Evolutionary conservation across 2,888 invertebrate species (phyloP).

Genomic region (Drosophila siamana): DNA sequence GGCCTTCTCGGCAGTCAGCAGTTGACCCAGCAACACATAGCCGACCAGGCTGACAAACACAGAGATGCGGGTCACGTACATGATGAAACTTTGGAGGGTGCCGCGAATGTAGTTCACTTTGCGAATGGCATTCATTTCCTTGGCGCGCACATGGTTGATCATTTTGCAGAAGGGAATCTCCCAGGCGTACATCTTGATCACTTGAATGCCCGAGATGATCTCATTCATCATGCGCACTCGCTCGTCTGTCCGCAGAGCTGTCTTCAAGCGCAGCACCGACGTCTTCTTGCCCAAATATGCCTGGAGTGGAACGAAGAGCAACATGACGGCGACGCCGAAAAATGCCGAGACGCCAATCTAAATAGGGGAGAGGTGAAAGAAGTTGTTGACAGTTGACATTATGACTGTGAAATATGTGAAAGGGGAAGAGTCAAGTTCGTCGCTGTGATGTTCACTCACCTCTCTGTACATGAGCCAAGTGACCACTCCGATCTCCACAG

Average conservation of each 20-base stretch:
- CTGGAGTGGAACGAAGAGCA: slow-evolving; percentile 91
- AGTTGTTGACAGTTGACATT: not conserved
- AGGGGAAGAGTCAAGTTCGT: not conserved
- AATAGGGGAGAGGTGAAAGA: not conserved
- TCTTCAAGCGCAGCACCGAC: slow-evolving; percentile 90
- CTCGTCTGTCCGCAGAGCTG: slow-evolving; percentile 94
- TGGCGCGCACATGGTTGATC: slow-evolving; percentile 88
- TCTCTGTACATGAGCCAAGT: slow-evolving; percentile 91
- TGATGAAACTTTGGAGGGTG: slow-evolving; percentile 92
- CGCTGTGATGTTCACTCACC: slow-evolving; percentile 81
- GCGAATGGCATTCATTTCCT: slow-evolving; percentile 88
- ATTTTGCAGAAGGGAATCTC: slow-evolving; percentile 94
- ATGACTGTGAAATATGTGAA: too few species aligned
- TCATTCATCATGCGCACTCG: slow-evolving; percentile 96
- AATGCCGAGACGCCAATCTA: slow-evolving; percentile 87
- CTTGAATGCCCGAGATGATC: slow-evolving; percentile 94
- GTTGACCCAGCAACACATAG: slow-evolving; percentile 89
- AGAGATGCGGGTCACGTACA: slow-evolving; percentile 95
- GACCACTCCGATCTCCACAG: slow-evolving; percentile 92
- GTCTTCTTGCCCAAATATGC: slow-evolving; percentile 92
- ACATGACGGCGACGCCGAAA: slow-evolving; percentile 87
- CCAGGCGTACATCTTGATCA: slow-evolving; percentile 99
- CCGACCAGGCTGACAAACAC: slow-evolving; percentile 93
- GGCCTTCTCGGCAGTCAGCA: slow-evolving; percentile 92
- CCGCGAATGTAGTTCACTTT: slow-evolving; percentile 92